Conservation (phyloP, 2,797 vertebrate species). For the Prunella strophiata region DNA sequence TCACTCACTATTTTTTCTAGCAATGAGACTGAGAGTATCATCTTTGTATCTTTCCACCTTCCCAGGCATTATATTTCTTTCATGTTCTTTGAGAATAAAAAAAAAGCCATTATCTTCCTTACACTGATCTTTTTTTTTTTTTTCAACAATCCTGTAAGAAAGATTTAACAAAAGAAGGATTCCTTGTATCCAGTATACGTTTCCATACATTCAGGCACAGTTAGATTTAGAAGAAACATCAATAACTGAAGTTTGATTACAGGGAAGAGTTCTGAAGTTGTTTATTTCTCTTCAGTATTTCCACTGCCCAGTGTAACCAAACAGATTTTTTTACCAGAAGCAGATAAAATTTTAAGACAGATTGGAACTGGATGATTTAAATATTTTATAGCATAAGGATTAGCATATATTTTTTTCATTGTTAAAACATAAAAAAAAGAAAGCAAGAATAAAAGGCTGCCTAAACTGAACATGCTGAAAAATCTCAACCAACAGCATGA, state of each 20-base stretch:
- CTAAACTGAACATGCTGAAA: background rate
- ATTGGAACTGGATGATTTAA: background rate
- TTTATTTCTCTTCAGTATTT: background rate
- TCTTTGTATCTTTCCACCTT: background rate
- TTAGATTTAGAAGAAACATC: background rate
- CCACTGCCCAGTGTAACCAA: background rate
- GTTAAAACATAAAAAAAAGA: background rate
- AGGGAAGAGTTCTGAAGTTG: background rate
- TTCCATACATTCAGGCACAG: background rate
- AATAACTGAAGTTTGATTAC: background rate
- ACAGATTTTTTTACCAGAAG: background rate
- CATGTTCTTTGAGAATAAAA: background rate
- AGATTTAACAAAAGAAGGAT: background rate
- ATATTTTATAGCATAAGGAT: background rate
- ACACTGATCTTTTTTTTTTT: background rate
- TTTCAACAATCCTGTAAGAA: background rate
- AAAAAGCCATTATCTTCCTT: background rate
- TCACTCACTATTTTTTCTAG: background rate
- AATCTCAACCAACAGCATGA: background rate
- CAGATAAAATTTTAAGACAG: background rate
- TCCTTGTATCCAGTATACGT: background rate
- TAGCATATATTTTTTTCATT: background rate
- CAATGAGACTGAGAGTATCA: background rate
- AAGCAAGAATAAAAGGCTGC: background rate
- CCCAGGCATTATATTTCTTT: background rate